Base-by-base conservation (phyloP, 2,113 vertebrate species). In the Syrrhaptes paradoxus region DNA sequence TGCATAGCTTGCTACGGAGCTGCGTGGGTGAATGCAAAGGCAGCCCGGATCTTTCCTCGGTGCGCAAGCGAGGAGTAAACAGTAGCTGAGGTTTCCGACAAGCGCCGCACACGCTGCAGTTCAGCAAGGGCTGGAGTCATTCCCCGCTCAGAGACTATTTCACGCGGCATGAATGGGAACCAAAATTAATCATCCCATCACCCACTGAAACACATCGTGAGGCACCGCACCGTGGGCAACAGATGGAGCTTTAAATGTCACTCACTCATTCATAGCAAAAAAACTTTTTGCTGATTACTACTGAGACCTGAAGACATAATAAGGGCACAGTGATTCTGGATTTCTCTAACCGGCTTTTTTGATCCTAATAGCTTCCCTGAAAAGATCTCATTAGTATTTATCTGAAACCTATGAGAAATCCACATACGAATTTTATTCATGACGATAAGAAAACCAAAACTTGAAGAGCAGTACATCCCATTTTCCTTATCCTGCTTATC, bases 171-270 rank as follows among this genome's bases (percentile, higher is more conserved):
- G 96, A 97, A 97, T 96, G 96, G 93, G 95, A 96, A 77, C 38
- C 5, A 5, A 68, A 90, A 90, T 96, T 92, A 94, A 93, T 94
- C 92, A 95, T 90, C 80, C 90, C 66, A 52, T 88, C 95, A 75
- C 79, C 87, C 96, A 38, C 14, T 66, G 92, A 87, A 91, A 93
- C 52, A 14, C 70, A 15, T 49, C 8, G 13, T 17, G 81, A 85
- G 82, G 89, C 86, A 81, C 66, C 10, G 7, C 80, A 65, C 90
- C 3, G 17, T 68, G 72, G 93, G 88, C 94, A 85, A 85, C 96
- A 95, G 96, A 96, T 94, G 96, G 94, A 94, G 88, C 82, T 92
- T 59, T 62, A 92, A 96, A 95, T 89, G 96, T 92, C 95, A 90
- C 68, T 97, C 87, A 59, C 85, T 96, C 92, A 95, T 91, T 92